A percentile compares a stretch with the other conserved stretches of the same genome.
These are phyloP conservation scores for Allygus modestus DNA, from an alignment of 2,888 invertebrate genomes.

Conservation along the genomic window DNA sequence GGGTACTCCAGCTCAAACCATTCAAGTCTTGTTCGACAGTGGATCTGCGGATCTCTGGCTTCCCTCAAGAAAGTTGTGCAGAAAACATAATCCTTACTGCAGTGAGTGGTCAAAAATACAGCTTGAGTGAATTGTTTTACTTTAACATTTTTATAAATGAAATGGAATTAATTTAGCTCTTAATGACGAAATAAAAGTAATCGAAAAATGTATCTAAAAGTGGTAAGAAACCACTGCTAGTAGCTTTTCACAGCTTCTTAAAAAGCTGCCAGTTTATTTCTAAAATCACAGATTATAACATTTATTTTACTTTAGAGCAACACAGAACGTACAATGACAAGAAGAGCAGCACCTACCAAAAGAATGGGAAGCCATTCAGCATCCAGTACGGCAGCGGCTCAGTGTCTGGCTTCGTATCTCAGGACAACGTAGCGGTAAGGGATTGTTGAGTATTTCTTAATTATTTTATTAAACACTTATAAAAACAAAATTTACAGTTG, in stretches of 20 bases:
- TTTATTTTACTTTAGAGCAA: neutral
- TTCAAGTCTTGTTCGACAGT: slow-evolving; percentile 26
- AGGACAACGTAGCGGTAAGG: slow-evolving; percentile 57
- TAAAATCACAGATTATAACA: too few relatives aligned
- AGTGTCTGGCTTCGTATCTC: slow-evolving; percentile 14
- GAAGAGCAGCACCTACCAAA: slow-evolving; percentile 29
- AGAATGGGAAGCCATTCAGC: slow-evolving; percentile 1
- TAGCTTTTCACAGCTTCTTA: too few relatives aligned
- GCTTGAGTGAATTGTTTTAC: neutral
- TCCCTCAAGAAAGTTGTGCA: neutral
- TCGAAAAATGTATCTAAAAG: too few relatives aligned
- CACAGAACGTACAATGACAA: slow-evolving; percentile 8
- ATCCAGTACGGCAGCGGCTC: slow-evolving; percentile 11
- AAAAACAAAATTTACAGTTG: too few relatives aligned
- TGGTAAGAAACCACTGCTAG: too few relatives aligned
- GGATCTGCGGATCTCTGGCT: slow-evolving; percentile 45
- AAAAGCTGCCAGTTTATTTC: too few relatives aligned
- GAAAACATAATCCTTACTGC: neutral
- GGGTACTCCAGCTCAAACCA: slow-evolving; percentile 11
- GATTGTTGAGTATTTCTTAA: neutral
- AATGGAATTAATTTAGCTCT: too few relatives aligned
- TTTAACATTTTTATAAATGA: too few relatives aligned
- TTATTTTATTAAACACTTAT: too few relatives aligned
- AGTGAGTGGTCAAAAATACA: neutral
- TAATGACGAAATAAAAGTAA: too few relatives aligned